Evolutionary conservation across 1,140 invertebrate genomes (phyloP), one percentile per base, ranked within the genome.

Genomic region (Drosophila rufa): DNA sequence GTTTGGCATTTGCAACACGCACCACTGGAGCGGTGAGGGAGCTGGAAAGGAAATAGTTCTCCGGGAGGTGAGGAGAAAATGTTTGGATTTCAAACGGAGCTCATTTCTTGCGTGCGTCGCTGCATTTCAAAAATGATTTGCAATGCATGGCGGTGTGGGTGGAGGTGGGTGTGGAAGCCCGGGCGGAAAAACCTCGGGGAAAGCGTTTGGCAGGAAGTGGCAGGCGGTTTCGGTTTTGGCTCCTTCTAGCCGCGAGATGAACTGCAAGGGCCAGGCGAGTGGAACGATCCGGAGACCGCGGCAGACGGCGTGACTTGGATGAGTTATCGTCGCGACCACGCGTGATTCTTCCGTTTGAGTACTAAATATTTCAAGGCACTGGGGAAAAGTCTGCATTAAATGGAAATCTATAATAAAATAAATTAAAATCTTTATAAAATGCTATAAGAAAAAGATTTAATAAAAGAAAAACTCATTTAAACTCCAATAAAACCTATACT

Each of bases 1-100:
- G 84, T 87, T 87, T 87, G 84, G 84, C 84, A 87, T 87, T 89
- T 89, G 84, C 77, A 89, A 87, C 84, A 89, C 84, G 84, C 84
- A 87, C 85, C 84, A 84, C 75, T 89, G 84, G 87, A 75, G 77
- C 22, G 22, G 22, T 25, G 7, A 47, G 6, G 17, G 25, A 15
- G 6, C 15, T 8, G 11, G 22, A 53, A 53, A 43, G 43, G 33
- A 38, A 55, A 55, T 55, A 40, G 19, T 40, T 45, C 27, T 30
- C 15, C 45, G 66, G 42, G 48, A 58, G 73, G 36, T 68, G 58
- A 66, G 66, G 66, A 15, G 33, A 73, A 87, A 87, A 80, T 85
- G 81, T 79, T 90, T 90, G 85, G 81, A 79, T 90, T 90, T 81
- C 85, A 79, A 89, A 84, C 78, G 78, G 78, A 90, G 85, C 84